These are phyloP conservation scores for Acanthisitta chloris DNA, from an alignment of 2,113 vertebrate species.

Conservation along the genomic window DNA sequence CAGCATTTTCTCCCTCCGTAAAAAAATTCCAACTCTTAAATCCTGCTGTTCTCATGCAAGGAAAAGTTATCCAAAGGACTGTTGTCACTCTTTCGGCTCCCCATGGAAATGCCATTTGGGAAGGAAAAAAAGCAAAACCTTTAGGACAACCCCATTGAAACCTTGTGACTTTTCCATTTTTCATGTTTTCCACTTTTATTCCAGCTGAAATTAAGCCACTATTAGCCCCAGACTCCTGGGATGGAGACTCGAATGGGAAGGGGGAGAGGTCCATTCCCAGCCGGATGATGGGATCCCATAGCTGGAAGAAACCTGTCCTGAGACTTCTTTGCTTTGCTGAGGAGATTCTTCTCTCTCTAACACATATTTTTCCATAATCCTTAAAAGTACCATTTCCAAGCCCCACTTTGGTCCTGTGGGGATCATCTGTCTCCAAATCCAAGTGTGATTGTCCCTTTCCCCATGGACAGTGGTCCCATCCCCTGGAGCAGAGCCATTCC, in stretches of 20 bases:
- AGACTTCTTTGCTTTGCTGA: neutral
- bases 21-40: neutral
- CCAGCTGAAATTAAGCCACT: neutral
- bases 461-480: too few relatives aligned
- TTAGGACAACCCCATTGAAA: neutral
- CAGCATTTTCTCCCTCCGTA: neutral
- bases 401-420: neutral
- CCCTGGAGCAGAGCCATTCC: neutral
- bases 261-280: neutral
- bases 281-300: neutral
- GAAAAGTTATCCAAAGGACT: too few relatives aligned
- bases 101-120: rapidly evolving
- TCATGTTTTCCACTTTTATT: neutral
- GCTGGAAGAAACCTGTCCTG: neutral
- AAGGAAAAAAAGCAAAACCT: neutral
- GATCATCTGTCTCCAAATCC: too few relatives aligned
- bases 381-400: neutral
- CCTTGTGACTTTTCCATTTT: neutral
- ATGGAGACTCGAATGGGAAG: neutral
- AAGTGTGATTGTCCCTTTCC: too few relatives aligned
- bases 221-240: neutral
- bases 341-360: too few relatives aligned
- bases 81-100: neutral
- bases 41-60: neutral
- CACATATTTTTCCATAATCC: neutral